Base-by-base conservation (phyloP, 1,140 invertebrate genomes). In the Brachionus asplanchnoidis region DNA sequence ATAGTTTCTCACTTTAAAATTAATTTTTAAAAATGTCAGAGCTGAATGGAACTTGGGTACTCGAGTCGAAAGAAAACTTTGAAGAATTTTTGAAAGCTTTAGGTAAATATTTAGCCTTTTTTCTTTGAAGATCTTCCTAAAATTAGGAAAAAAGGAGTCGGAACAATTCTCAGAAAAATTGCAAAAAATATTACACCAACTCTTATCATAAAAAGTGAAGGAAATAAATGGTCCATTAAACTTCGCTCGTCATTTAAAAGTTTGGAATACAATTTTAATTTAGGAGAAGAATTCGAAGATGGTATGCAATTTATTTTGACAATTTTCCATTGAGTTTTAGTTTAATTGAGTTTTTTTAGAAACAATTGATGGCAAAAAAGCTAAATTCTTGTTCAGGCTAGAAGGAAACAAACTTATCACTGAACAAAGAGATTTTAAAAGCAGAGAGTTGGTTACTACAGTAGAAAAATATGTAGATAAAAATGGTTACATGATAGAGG, bases 221-320 rank as follows among this genome's bases (percentile, higher is more conserved):
- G 93, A 77, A 94, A 92, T 85, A 87, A 89, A 1, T 95, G 93
- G 89, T 92, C 92, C 0, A 86, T 96, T 46, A 93, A 93, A 85
- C 95, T 94, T 2, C 91, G 91, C 4, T 95, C 95, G 9, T 94
- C 94, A 1, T 95, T 96, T 89, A 96, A 95, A 88, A 95, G 92
- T 86, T 92, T 93, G 0, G 91, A 93, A 78, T 92, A 94, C 65
- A 93, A 92, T 85, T 97, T 96, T 90, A 94, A 91, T 85, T 91
- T 94, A 3, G 94, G 93, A 26, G 92, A 94, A 86, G 94, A 95
- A 88, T 95, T 96, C 88, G 94, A 95, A 12, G 94, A 96, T 50
- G 78, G 78, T 80, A 56, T 6, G 36, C 5, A 46, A n/a, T 46
- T 56, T 14, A 6, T 8, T 20, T 14, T 11, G 5, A 50, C 0